Evolutionary conservation across 1,140 invertebrate genomes (phyloP).

Genomic region (Drosophila mojavensis): DNA sequence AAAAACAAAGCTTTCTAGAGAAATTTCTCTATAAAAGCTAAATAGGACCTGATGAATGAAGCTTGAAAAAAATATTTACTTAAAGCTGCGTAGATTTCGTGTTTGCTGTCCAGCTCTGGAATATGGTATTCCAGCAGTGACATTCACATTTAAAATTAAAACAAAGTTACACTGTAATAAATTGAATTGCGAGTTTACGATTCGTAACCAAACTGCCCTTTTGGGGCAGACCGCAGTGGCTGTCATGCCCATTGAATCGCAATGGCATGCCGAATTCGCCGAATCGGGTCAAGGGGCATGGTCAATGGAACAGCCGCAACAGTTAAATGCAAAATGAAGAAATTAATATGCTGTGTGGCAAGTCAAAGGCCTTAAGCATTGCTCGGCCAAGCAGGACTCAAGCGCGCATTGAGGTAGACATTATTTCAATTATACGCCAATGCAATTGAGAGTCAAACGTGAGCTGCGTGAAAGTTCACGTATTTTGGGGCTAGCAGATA

Average conservation of each 20-base stretch:
- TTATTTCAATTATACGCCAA: conserved; percentile 50
- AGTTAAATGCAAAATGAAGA: conserved; percentile 48
- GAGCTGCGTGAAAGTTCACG: conserved; percentile 34
- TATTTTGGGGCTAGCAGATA: conserved; percentile 11
- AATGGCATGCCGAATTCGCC: conserved; percentile 4
- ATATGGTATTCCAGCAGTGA: conserved; percentile 2
- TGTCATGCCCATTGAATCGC: conserved; percentile 44
- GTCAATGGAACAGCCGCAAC: not conserved
- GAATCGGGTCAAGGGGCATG: not conserved
- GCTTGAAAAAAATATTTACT: no score
- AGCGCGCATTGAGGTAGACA: conserved; percentile 18
- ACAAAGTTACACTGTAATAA: conserved; percentile 45
- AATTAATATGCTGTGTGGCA: conserved; percentile 54
- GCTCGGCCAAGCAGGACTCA: not conserved
- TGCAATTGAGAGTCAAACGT: conserved; percentile 41
- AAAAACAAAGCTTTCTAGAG: no score
- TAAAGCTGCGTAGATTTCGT: no score
- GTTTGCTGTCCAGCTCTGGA: no score
- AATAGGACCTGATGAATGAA: no score
- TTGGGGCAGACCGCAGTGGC: conserved; percentile 15
- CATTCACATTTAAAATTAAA: conserved; percentile 43
- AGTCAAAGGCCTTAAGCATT: conserved; percentile 14
- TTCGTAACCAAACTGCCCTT: conserved; percentile 22
- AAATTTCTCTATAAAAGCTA: no score
- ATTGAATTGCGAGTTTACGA: conserved; percentile 53